These are phyloP conservation scores for Spatulosminthurus flaviceps DNA, from an alignment of 2,888 invertebrate genomes.

Conservation along the genomic window DNA sequence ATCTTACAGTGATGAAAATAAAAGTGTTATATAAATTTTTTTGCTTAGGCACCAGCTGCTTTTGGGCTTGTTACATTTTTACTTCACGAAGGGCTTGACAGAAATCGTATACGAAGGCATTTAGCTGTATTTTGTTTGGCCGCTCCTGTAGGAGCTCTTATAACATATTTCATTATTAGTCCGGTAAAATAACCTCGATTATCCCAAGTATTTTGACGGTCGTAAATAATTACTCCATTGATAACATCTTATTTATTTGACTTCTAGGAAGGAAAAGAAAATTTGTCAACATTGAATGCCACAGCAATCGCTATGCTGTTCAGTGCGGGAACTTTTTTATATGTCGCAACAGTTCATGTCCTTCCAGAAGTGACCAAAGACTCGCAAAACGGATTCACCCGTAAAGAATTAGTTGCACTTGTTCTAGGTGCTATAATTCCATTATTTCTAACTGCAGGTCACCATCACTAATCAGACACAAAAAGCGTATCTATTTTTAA, in stretches of 20 bases:
- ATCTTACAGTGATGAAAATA: no score
- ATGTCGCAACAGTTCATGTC: constrained; percentile 98
- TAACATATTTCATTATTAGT: constrained; percentile 94
- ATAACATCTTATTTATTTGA: constrained; percentile 2
- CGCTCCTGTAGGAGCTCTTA: constrained; percentile 86
- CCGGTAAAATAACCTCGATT: constrained; percentile 68
- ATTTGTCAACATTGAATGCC: constrained; percentile 85
- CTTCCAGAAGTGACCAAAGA: constrained; percentile 84
- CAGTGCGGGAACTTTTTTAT: constrained; percentile 98
- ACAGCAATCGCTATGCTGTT: constrained; percentile 98
- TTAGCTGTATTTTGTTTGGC: constrained; percentile 90
- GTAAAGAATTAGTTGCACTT: constrained; percentile 82
- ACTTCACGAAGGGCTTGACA: constrained; percentile 92
- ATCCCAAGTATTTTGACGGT: background rate
- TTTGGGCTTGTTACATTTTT: constrained; percentile 98
- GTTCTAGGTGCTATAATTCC: constrained; percentile 90
- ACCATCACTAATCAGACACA: constrained; percentile 75
- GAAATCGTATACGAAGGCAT: constrained; percentile 86
- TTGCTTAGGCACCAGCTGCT: constrained; percentile 88
- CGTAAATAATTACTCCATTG: background rate
- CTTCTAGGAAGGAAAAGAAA: constrained; percentile 85
- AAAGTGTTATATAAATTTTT: constrained; percentile 18
- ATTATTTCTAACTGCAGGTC: constrained; percentile 87
- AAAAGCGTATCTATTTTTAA: background rate
- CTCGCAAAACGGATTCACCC: constrained; percentile 71